Conservation (phyloP, 2,888 invertebrate species). For the Drosophila peninsularis region DNA sequence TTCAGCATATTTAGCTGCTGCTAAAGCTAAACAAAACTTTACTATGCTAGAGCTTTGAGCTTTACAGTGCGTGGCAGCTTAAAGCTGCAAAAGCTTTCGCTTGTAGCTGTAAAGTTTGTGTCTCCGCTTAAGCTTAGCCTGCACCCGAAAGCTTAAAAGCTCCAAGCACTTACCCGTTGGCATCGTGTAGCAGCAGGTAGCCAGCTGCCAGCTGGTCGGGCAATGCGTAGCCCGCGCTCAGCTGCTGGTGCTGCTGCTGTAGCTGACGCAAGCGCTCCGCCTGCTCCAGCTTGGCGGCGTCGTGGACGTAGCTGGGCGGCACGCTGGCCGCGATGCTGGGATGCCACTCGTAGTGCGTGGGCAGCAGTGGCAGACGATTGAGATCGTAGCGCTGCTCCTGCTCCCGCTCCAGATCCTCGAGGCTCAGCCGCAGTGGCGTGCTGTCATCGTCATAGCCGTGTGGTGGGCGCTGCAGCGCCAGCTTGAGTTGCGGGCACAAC, state of each 20-base stretch:
- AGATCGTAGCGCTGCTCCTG: conserved; percentile 58
- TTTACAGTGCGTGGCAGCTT: neutral
- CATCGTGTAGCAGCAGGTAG: conserved; percentile 38
- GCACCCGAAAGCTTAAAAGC: neutral
- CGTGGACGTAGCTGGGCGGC: conserved; percentile 66
- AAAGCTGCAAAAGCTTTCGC: neutral
- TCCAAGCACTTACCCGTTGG: conserved; percentile 31
- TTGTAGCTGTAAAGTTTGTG: neutral
- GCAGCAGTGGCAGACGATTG: conserved; percentile 62
- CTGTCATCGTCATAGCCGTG: conserved; percentile 70
- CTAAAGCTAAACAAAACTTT: no score
- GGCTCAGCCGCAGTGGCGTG: conserved; percentile 86
- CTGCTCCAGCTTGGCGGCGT: conserved; percentile 59
- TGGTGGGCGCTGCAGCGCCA: conserved; percentile 24
- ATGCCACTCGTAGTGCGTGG: conserved; percentile 70
- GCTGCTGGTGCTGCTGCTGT: conserved; percentile 61
- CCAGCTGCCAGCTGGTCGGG: conserved; percentile 48
- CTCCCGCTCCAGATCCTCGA: conserved; percentile 91
- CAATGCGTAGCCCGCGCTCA: conserved; percentile 66
- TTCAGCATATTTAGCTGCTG: no score
- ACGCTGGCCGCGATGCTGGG: conserved; percentile 63
- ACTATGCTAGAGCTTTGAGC: neutral
- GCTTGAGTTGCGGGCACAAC: conserved; percentile 27
- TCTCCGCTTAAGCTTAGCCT: neutral
- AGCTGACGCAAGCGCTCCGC: conserved; percentile 56